These are phyloP conservation scores for Macropodus opercularis DNA, from an alignment of 2,797 vertebrate species.

Conservation along the genomic window DNA sequence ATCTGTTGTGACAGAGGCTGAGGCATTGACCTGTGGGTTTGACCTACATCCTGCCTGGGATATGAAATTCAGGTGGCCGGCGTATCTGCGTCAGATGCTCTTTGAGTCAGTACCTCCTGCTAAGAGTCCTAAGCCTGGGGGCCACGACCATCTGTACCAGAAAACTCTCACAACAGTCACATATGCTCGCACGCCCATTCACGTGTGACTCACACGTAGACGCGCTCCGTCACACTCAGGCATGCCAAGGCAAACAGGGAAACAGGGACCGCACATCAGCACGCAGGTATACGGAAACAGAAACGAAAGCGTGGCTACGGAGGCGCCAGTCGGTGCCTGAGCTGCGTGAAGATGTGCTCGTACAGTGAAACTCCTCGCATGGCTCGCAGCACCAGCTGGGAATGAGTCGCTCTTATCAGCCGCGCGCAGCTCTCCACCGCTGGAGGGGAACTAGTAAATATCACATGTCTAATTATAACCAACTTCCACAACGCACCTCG, in stretches of 20 bases:
- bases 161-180: conserved; percentile 29
- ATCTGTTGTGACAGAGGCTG: conserved; percentile 21
- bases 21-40: conserved; percentile 19
- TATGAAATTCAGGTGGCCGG: conserved; percentile 35
- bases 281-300: conserved; percentile 27
- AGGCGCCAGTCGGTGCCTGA: conserved; percentile 32
- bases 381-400: conserved; percentile 49
- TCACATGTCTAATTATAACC: conserved; percentile 76
- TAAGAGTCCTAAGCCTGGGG: conserved; percentile 12
- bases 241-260: conserved; percentile 22
- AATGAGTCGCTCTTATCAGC: conserved; percentile 68
- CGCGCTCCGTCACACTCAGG: conserved; percentile 1
- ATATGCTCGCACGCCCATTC: conserved; percentile 16
- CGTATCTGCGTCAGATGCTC: conserved; percentile 27
- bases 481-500: conserved; percentile 61
- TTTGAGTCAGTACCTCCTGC: conserved; percentile 25
- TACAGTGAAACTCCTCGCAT: conserved; percentile 45
- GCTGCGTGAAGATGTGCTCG: conserved; percentile 45
- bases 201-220: conserved; percentile 17
- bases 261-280: conserved; percentile 2
- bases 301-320: conserved; percentile 39
- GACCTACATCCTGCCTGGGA: conserved; percentile 32
- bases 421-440: conserved; percentile 60
- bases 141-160: conserved; percentile 32
- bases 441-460: conserved; percentile 74